A percentile compares a stretch with the other conserved stretches of the same genome.
Evolutionary conservation across 2,113 vertebrate genomes (phyloP).

Genomic region (Dasypus novemcinctus): DNA sequence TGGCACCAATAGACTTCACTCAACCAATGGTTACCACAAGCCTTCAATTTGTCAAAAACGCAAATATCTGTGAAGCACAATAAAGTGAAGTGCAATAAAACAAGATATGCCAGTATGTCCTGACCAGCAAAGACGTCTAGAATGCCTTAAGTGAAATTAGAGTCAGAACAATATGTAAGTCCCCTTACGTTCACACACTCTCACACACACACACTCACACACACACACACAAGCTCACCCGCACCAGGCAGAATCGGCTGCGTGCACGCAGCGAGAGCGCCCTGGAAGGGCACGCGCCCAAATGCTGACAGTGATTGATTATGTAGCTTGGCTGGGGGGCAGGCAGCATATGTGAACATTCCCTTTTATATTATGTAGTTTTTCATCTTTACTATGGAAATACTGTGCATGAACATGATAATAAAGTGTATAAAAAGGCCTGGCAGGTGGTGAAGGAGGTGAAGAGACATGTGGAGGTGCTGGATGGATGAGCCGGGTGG

Average conservation of each 20-base stretch:
- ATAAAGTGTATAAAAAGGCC: background rate
- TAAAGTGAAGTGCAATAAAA: too few relatives aligned
- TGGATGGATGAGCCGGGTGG: background rate
- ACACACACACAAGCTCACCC: too few relatives aligned
- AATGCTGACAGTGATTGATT: background rate
- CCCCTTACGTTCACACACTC: background rate
- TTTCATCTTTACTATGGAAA: background rate
- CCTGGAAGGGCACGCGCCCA: background rate
- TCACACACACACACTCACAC: background rate
- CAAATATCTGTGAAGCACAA: too few relatives aligned
- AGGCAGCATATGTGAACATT: background rate
- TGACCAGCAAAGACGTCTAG: background rate
- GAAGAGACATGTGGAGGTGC: background rate
- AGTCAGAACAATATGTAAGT: background rate
- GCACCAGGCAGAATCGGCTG: background rate
- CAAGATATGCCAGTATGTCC: background rate
- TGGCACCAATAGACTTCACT: too few relatives aligned
- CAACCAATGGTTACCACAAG: too few relatives aligned
- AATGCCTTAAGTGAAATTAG: background rate
- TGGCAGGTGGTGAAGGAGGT: background rate
- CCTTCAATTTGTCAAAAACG: too few relatives aligned
- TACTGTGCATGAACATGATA: background rate
- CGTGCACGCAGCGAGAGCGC: background rate
- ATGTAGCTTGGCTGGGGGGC: accelerated
- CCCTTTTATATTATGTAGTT: background rate